phyloP scores from a whole-genome alignment of 2,888 invertebrate genomes.

The Caenorhabditis zanzibari region DNA sequence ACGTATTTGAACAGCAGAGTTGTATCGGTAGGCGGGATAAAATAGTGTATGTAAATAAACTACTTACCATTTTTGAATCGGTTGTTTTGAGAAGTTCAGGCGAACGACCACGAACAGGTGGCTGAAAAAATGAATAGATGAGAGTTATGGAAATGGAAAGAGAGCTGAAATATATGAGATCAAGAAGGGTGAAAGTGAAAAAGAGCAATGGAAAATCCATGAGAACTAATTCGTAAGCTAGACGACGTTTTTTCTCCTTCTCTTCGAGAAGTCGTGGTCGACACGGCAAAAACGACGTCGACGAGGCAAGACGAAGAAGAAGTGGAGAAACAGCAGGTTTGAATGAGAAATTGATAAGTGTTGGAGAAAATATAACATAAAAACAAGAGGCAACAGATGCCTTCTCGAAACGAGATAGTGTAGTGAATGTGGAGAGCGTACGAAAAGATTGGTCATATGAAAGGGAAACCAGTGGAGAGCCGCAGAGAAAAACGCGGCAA shows the following conservation, averaged over 20 bases:
- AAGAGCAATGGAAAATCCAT: conserved; percentile 19
- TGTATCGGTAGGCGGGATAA: background rate
- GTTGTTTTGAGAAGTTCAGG: conserved; percentile 20
- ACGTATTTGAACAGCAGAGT: conserved; percentile 36
- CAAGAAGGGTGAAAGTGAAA: background rate
- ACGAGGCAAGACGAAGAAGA: conserved; percentile 30
- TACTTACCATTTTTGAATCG: conserved; percentile 53
- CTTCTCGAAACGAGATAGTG: conserved; percentile 13
- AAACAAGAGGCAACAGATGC: conserved; percentile 21
- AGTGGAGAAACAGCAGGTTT: conserved; percentile 51
- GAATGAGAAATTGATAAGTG: conserved; percentile 64
- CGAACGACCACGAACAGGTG: background rate
- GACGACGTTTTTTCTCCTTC: conserved; percentile 33
- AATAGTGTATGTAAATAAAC: conserved; percentile 46
- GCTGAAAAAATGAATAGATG: conserved; percentile 3
- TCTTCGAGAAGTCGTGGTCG: conserved; percentile 35
- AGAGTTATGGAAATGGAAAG: conserved; percentile 5
- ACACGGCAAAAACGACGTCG: conserved; percentile 43
- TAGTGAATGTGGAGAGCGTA: conserved; percentile 1
- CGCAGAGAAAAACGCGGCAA: conserved; percentile 26
- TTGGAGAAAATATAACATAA: conserved; percentile 27
- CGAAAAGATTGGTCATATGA: conserved; percentile 12
- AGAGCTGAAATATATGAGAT: background rate
- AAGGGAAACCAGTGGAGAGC: conserved; percentile 3
- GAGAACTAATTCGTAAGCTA: conserved; percentile 39